A percentile compares a stretch with the other conserved stretches of the same genome.
Evolutionary conservation across 2,113 vertebrate genomes (phyloP).

Genomic region (Lampris megalopsis): DNA sequence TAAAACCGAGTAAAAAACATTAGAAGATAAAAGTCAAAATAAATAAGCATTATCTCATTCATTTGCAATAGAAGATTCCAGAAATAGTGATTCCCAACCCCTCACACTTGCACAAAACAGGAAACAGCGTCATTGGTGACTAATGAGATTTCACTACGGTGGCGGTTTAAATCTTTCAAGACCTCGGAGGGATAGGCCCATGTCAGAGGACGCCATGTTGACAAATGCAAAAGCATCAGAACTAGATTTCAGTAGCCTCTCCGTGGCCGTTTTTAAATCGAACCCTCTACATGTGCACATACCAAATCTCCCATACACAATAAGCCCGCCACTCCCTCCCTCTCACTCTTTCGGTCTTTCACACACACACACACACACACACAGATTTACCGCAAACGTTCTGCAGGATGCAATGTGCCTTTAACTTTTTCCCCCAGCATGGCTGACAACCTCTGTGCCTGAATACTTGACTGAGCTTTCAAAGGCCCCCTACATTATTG

Average conservation of each 20-base stretch:
- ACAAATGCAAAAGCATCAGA: not conserved
- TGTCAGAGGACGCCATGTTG: not conserved
- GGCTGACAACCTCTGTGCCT: conserved; percentile 58
- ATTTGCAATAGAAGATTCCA: too few species aligned
- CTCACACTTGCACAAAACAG: too few species aligned
- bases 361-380: not conserved
- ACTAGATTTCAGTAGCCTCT: not conserved
- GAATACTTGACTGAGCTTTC: conserved; percentile 67
- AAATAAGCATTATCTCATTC: too few species aligned
- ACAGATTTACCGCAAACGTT: conserved; percentile 12
- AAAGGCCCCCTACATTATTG: conserved; percentile 75
- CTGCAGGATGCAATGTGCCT: conserved; percentile 43
- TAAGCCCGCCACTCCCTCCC: not conserved
- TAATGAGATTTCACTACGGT: not conserved
- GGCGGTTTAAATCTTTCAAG: not conserved
- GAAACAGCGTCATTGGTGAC: too few species aligned
- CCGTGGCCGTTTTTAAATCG: conserved; percentile 31
- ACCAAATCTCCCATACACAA: not conserved
- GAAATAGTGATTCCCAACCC: too few species aligned
- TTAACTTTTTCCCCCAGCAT: conserved; percentile 37
- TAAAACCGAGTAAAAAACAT: too few species aligned
- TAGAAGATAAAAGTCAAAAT: too few species aligned
- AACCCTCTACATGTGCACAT: conserved; percentile 2
- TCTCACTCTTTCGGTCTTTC: too few species aligned
- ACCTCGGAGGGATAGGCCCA: not conserved